Evolutionary conservation across 35 echinoderm and acorn worm species (phyloP), one percentile per base, ranked within the genome.

Genomic region (Lytechinus variegatus): DNA sequence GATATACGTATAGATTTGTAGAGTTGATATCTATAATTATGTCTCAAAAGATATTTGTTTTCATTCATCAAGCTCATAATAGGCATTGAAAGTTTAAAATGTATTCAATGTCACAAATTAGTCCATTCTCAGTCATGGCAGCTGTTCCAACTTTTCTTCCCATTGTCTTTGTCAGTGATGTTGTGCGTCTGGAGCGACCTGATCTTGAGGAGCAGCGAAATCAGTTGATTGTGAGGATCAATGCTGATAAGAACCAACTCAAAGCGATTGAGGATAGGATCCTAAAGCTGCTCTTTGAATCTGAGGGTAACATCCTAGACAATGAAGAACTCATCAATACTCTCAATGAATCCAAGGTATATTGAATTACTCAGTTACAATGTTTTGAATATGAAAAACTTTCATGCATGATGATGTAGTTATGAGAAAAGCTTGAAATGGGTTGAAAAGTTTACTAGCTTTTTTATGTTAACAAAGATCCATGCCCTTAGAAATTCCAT

Each of bases 301-400:
- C 98, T 27, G 98, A 99, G 87, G 98, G 98, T 9, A 99, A 99
- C 94, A 99, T 99, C 91, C 95, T 99, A 56, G 98, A 99, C 87
- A 99, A 99, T 93, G 98, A 99, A 87, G 98, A 99, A 86, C 97
- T 99, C 29, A 99, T 99, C 54, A 97, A 99, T 86, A 99, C 98
- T 54, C 95, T 99, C 5, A 99, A 99, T 86, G 97, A 99, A 89
- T 99, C 98, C 28, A 99, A 99, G 98, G 98, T 99, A 94, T n/a
- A 56, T 79, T 79, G 6, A 24, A 3, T 79, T 79, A 24, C 60
- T 79, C 14, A 24, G 2, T 79, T 79, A 24, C 60, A 27, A 29
- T 92, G 52, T 44, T 88, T 12, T 58, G 54, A 7, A 93, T 29
- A 58, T 58, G 56, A 58, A 9, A 58, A 58, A 58, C 55, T 56